phyloP scores from a whole-genome alignment of 2,797 vertebrate genomes.

The Parambassis ranga region DNA sequence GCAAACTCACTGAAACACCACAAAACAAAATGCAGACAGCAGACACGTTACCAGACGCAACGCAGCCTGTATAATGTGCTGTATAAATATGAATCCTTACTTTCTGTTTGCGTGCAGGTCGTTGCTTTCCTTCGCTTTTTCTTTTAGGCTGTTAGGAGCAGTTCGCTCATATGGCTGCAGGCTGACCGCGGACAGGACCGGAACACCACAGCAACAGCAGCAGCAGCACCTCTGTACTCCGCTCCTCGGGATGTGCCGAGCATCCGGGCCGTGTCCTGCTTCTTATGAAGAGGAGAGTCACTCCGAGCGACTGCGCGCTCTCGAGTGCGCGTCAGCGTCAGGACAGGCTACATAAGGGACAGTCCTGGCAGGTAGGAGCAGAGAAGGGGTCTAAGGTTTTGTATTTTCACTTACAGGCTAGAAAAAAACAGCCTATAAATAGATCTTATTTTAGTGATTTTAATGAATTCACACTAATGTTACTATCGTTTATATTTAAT shows the following conservation, averaged over 20 bases:
- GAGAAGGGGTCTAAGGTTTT: no score
- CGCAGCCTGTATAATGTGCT: not conserved
- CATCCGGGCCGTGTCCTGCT: conserved; percentile 47
- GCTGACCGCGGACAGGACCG: conserved; percentile 15
- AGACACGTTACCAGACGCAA: not conserved
- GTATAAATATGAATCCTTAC: conserved; percentile 34
- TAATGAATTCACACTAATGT: no score
- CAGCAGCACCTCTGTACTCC: conserved; percentile 32
- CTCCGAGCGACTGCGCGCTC: conserved; percentile 54
- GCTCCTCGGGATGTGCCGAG: conserved; percentile 52
- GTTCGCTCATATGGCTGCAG: conserved; percentile 39
- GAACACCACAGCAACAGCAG: conserved; percentile 9
- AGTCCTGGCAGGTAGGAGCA: conserved; percentile 10
- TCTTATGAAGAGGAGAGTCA: conserved; percentile 55
- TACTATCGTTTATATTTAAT: no score
- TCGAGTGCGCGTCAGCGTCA: conserved; percentile 58
- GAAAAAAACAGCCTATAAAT: no score
- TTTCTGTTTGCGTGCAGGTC: conserved; percentile 24
- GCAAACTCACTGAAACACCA: conserved; percentile 3
- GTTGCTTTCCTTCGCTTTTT: conserved; percentile 19
- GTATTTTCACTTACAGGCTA: no score
- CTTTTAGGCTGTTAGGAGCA: conserved; percentile 7
- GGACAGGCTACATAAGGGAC: not conserved
- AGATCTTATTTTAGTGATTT: no score
- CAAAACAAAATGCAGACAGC: not conserved